Evolutionary conservation across 2,797 vertebrate genomes (phyloP), one percentile per base, ranked within the genome.

Genomic region (Pyrocephalus nanus): DNA sequence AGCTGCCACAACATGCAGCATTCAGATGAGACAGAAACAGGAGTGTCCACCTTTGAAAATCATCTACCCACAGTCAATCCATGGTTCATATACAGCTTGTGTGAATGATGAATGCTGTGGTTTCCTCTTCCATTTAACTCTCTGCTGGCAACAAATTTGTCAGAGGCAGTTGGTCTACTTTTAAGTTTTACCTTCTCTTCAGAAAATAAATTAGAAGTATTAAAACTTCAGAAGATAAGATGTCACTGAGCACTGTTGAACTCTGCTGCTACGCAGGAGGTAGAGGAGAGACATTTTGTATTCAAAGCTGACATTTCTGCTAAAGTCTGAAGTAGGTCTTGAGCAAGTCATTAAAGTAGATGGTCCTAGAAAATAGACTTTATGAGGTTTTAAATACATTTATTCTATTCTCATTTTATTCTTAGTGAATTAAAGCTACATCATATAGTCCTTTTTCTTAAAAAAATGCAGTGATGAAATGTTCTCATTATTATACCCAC

Each of bases 201-300:
- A 85, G 84, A 96, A 97, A 94, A 90, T 86, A 96, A 97, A 96
- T 94, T 95, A 97, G 73, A 90, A 88, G 32, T 86, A 94, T 96
- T 93, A 91, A 85, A 97, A 89, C 95, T 97, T 95, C 92, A 93
- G 93, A 97, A 92, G 79, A 91, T 74, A 74, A 70, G 58, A 50
- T 88, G 62, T 53, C 78, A 93, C 55, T 93, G 78, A 97, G 91
- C 78, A 88, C 78, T 88, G 90, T 78, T 87, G 95, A 97, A 95
- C 92, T 95, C 91, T 93, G 76, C 86, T 94, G 34, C 74, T 82
- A 88, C 71, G 84, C 80, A 89, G 73, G 78, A 95, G 61, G 34
- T 53, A 95, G 69, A 72, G 79, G 40, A 81, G 53, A 60, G 14
- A 45, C 43, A 93, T 87, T 71, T 64, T 54, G 13, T 65, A 69